Conservation (phyloP, 2,888 invertebrate species). For the Oconnorella tubifera region DNA sequence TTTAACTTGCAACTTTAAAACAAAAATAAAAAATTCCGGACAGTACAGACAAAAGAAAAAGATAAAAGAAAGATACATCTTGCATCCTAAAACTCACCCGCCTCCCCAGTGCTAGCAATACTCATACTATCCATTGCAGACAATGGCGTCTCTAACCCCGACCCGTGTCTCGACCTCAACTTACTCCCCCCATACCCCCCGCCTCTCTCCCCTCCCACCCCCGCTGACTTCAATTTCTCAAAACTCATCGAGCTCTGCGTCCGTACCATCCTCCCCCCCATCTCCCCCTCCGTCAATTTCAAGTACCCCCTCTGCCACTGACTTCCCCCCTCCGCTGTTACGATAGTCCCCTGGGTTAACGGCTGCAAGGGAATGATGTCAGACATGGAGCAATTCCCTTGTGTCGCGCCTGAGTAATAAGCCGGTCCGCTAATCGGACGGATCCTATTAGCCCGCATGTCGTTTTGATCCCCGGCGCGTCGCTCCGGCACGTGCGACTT, state of each 20-base stretch:
- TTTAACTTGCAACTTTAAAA: too few relatives aligned
- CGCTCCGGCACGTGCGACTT: too few relatives aligned
- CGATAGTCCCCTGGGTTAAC: background rate
- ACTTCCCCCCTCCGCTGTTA: background rate
- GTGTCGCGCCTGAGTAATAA: conserved; percentile 9
- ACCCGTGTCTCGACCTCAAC: conserved; percentile 29
- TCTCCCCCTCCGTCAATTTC: background rate
- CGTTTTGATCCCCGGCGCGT: too few relatives aligned
- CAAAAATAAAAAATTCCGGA: too few relatives aligned
- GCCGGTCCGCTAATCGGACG: conserved; percentile 24
- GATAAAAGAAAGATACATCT: too few relatives aligned
- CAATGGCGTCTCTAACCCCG: conserved; percentile 28
- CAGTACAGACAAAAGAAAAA: too few relatives aligned
- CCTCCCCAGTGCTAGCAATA: too few relatives aligned
- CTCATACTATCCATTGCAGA: conserved; percentile 31
- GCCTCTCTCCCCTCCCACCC: conserved; percentile 8
- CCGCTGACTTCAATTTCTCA: conserved; percentile 36
- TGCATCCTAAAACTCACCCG: too few relatives aligned
- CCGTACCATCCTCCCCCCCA: conserved; percentile 18
- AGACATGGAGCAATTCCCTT: background rate
- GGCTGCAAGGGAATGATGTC: background rate
- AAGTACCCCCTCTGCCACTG: conserved; percentile 1
- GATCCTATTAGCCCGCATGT: too few relatives aligned
- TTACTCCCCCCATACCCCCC: background rate
- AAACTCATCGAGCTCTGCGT: conserved; percentile 33